Conservation (phyloP, 30 jellyfish, hydroid and myxozoan species). For the Aurelia sp. region DNA sequence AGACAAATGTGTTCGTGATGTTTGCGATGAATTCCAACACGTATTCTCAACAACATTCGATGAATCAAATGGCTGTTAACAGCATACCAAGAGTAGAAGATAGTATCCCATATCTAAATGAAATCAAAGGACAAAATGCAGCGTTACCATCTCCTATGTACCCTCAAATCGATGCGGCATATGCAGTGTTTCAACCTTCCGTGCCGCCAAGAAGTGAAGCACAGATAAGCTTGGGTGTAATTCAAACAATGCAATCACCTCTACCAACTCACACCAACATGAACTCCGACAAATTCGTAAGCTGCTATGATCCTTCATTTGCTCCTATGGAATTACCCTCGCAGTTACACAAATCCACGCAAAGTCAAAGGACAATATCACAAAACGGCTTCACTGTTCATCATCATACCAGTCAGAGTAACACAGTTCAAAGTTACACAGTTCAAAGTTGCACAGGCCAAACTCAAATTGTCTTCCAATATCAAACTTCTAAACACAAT, state of each 20-base stretch:
- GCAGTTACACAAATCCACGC: slow-evolving; percentile 40
- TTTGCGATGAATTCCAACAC: not conserved
- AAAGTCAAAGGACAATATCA: slow-evolving; percentile 17
- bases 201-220: not conserved
- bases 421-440: not conserved
- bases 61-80: slow-evolving; percentile 1
- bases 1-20: not conserved
- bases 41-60: not conserved
- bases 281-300: not conserved
- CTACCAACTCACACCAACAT: not conserved
- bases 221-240: no score
- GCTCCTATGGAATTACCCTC: slow-evolving; percentile 23
- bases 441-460: slow-evolving; percentile 9
- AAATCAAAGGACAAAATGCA: not conserved
- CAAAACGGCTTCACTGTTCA: slow-evolving; percentile 54
- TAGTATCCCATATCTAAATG: slow-evolving; percentile 47
- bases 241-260: no score
- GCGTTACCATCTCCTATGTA: not conserved
- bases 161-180: slow-evolving; percentile 2
- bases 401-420: slow-evolving; percentile 38
- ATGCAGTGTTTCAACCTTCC: not conserved
- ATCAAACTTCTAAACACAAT: not conserved
- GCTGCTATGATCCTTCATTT: not conserved
- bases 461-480: not conserved
- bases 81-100: slow-evolving; percentile 41